These are phyloP conservation scores for Danio choprae DNA, from an alignment of 2,797 vertebrate genomes.

Conservation along the genomic window DNA sequence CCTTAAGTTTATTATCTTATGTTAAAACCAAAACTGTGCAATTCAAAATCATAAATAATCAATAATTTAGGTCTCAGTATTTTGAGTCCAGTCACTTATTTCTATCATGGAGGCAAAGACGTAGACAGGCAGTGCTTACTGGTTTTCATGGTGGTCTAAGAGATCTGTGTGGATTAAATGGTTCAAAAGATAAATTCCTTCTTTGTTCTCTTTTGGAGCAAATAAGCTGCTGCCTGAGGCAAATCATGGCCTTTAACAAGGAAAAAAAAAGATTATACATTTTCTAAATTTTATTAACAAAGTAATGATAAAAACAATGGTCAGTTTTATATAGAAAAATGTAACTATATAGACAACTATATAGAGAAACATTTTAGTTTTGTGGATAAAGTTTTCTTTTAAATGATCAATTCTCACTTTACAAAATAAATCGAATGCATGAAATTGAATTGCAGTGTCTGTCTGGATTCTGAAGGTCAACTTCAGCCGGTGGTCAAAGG, in stretches of 20 bases:
- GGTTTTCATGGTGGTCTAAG: slow-evolving; percentile 48
- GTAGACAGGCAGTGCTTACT: slow-evolving; percentile 26
- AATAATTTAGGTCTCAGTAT: too few species aligned
- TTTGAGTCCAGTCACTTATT: slow-evolving; percentile 27
- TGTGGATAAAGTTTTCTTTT: not conserved
- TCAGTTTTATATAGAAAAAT: not conserved
- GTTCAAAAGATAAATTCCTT: slow-evolving; percentile 47
- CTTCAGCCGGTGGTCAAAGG: slow-evolving; percentile 19
- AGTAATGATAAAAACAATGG: not conserved
- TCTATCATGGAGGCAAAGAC: slow-evolving; percentile 46
- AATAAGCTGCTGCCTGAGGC: slow-evolving; percentile 21
- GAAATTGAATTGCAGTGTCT: slow-evolving; percentile 46
- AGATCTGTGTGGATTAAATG: slow-evolving; percentile 44
- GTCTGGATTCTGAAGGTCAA: slow-evolving; percentile 14
- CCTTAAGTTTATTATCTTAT: too few species aligned
- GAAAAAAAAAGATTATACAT: slow-evolving; percentile 14
- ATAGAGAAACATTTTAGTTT: too few species aligned
- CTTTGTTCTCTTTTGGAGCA: slow-evolving; percentile 50
- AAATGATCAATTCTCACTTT: slow-evolving; percentile 30
- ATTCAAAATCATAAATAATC: too few species aligned
- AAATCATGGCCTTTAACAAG: slow-evolving; percentile 18
- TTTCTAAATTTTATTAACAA: not conserved
- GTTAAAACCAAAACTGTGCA: too few species aligned
- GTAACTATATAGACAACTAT: too few species aligned
- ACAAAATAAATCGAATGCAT: slow-evolving; percentile 27